Percentiles rank a stretch among this genome's conserved stretches.
These are phyloP conservation scores for Chrysopa pallens DNA, from an alignment of 1,140 invertebrate species.

Conservation along the genomic window DNA sequence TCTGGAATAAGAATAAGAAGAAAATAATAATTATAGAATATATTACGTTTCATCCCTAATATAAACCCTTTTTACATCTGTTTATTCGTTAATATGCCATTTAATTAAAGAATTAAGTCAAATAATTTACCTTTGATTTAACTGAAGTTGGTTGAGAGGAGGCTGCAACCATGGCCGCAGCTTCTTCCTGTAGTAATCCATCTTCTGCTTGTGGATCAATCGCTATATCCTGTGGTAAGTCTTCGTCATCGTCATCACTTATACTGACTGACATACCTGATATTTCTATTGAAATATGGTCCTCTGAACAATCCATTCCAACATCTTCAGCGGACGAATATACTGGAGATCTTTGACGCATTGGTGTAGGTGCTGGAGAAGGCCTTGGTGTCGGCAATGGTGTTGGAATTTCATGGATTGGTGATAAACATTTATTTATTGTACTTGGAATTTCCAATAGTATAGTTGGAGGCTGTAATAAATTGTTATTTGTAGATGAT, in stretches of 20 bases:
- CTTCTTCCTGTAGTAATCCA: slow-evolving; percentile 21
- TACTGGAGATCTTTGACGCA: slow-evolving; percentile 26
- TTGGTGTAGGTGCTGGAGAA: slow-evolving; percentile 46
- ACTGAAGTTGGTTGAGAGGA: slow-evolving; percentile 6
- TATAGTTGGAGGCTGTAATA: slow-evolving; percentile 45
- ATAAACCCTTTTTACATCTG: too few relatives aligned
- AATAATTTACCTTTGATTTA: slow-evolving; percentile 12
- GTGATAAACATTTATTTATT: slow-evolving; percentile 52
- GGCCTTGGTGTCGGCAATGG: slow-evolving; percentile 45
- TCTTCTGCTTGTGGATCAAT: slow-evolving; percentile 19
- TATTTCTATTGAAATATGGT: slow-evolving; percentile 22
- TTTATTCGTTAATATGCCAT: too few relatives aligned
- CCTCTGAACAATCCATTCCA: slow-evolving; percentile 22
- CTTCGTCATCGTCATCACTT: slow-evolving; percentile 9
- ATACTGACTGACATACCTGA: slow-evolving; percentile 13
- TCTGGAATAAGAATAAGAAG: slow-evolving; percentile 19
- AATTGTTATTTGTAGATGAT: slow-evolving; percentile 27
- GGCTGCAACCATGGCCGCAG: slow-evolving; percentile 15
- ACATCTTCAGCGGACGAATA: slow-evolving; percentile 22
- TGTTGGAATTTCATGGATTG: slow-evolving; percentile 51
- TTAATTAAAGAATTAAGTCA: too few relatives aligned
- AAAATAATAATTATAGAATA: not conserved
- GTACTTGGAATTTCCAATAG: slow-evolving; percentile 48
- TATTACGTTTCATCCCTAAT: not conserved
- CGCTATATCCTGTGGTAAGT: slow-evolving; percentile 12